A percentile compares a stretch with the other conserved stretches of the same genome.
phyloP scores from a whole-genome alignment of 1,140 invertebrate genomes.

The Cydia splendana region DNA sequence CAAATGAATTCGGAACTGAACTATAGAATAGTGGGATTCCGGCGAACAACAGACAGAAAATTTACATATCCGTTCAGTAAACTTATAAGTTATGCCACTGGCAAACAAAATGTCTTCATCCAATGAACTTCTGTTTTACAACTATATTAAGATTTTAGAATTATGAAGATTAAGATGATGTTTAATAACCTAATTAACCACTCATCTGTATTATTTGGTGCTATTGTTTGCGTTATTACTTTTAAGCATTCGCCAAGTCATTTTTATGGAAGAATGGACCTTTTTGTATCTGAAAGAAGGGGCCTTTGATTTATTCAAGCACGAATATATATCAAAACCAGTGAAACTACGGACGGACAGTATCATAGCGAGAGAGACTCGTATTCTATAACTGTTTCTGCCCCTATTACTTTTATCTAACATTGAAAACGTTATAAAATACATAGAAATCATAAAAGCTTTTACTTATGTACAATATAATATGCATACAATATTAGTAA shows the following conservation, averaged over 20 bases:
- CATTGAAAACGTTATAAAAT: too few species aligned
- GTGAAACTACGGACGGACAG: not conserved
- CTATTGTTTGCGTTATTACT: not conserved
- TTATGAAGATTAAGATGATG: not conserved
- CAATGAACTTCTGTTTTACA: slow-evolving; percentile 11
- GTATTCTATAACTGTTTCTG: too few species aligned
- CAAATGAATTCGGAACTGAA: slow-evolving; percentile 30
- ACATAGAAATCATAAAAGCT: too few species aligned
- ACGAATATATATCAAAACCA: slow-evolving; percentile 3
- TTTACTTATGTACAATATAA: not conserved
- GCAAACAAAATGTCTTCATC: slow-evolving; percentile 26
- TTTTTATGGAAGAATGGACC: not conserved
- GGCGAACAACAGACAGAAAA: slow-evolving; percentile 21
- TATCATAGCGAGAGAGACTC: not conserved
- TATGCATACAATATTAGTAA: not conserved
- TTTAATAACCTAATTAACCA: not conserved
- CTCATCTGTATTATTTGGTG: too few species aligned
- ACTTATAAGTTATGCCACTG: slow-evolving; percentile 14
- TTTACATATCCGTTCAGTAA: slow-evolving; percentile 30
- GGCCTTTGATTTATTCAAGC: not conserved
- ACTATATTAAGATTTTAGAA: not conserved
- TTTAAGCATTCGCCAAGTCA: not conserved
- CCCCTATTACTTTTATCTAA: too few species aligned
- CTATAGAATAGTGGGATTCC: not conserved
- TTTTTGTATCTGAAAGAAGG: not conserved